These are phyloP conservation scores for Boloria selene DNA, from an alignment of 2,888 invertebrate species.

Conservation along the genomic window DNA sequence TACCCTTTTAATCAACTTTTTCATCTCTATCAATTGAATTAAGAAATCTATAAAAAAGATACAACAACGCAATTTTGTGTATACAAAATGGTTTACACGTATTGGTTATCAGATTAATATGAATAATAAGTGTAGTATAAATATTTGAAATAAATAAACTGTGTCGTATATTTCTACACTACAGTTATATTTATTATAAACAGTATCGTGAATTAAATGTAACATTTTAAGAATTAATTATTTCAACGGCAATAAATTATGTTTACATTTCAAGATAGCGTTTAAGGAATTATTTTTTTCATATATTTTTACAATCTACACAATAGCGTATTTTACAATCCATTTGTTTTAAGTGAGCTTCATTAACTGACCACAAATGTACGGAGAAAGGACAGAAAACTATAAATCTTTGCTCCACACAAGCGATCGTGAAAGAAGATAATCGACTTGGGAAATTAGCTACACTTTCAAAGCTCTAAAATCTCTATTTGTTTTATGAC, in stretches of 20 bases:
- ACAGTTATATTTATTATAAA: not conserved
- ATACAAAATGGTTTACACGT: too few relatives aligned
- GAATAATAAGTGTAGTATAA: too few relatives aligned
- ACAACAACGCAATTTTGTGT: too few relatives aligned
- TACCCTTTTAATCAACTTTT: conserved; percentile 22
- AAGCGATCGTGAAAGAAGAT: conserved; percentile 64
- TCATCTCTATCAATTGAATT: conserved; percentile 1
- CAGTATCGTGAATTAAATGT: not conserved
- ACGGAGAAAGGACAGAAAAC: conserved; percentile 61
- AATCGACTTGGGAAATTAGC: conserved; percentile 54
- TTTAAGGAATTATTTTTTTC: conserved; percentile 3
- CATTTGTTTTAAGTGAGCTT: conserved; percentile 20
- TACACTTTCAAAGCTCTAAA: conserved; percentile 62
- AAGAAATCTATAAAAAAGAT: not conserved
- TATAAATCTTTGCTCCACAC: conserved; percentile 49
- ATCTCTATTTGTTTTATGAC: conserved; percentile 48
- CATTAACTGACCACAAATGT: conserved; percentile 22
- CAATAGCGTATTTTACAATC: conserved; percentile 21
- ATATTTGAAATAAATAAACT: too few relatives aligned
- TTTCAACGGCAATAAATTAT: not conserved
- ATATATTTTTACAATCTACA: conserved; percentile 10
- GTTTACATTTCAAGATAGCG: not conserved
- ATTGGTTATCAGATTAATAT: too few relatives aligned
- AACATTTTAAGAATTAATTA: not conserved
- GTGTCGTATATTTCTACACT: too few relatives aligned